Evolutionary conservation across 2,888 invertebrate genomes (phyloP).

Genomic region (Anthoptus insignis): DNA sequence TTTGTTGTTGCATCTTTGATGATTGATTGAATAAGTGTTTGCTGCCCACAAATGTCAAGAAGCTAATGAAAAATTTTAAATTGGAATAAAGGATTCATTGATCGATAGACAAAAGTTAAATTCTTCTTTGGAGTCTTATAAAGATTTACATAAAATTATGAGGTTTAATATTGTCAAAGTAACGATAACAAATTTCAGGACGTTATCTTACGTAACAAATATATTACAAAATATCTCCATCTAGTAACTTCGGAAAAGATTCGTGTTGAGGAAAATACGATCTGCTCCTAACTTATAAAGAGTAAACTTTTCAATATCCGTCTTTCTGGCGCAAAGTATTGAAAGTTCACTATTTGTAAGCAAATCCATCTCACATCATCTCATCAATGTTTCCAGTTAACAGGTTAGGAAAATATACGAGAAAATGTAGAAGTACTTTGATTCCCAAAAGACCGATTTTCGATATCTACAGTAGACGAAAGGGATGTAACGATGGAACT

Average conservation of each 20-base stretch:
- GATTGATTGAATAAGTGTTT: too few species aligned
- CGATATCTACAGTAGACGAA: not conserved
- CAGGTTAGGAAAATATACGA: not conserved
- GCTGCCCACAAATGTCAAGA: too few species aligned
- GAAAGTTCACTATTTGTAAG: conserved; percentile 14
- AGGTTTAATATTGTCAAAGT: not conserved
- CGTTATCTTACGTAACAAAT: not conserved
- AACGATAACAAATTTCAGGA: not conserved
- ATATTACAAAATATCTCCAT: conserved; percentile 21
- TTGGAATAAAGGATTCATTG: too few species aligned
- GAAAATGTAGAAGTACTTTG: not conserved
- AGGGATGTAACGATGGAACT: not conserved
- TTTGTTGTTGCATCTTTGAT: not conserved
- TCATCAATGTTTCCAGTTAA: not conserved
- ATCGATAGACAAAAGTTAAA: not conserved
- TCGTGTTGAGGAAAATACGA: conserved; percentile 28
- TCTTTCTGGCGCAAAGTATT: conserved; percentile 14
- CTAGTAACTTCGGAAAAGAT: conserved; percentile 19
- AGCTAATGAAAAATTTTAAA: too few species aligned
- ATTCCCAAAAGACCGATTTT: not conserved
- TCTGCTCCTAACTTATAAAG: conserved; percentile 23
- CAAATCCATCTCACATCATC: conserved; percentile 5
- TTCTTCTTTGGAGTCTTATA: not conserved
- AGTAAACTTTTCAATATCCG: conserved; percentile 34
- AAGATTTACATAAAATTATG: not conserved